Percentiles rank a stretch among this genome's conserved stretches.
Evolutionary conservation across 2,113 vertebrate species (phyloP).

Genomic region (Seriola quinqueradiata): DNA sequence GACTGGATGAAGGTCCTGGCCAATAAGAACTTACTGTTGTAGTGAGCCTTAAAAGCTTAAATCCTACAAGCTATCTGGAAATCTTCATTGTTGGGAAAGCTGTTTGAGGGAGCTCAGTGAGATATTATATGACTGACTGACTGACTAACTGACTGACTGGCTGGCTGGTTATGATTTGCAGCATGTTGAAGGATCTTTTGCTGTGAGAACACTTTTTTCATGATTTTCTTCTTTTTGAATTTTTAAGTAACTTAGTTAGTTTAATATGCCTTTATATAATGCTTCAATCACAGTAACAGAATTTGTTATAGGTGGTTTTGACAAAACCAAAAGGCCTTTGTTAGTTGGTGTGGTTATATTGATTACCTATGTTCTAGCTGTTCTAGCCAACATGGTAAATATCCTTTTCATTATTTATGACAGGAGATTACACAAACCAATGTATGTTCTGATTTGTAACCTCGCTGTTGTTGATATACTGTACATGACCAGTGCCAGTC

Average conservation of each 20-base stretch:
- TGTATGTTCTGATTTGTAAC: slow-evolving; percentile 70
- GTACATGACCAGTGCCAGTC: slow-evolving; percentile 41
- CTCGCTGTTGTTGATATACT: slow-evolving; percentile 64
- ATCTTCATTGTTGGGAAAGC: background rate
- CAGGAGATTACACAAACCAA: slow-evolving; percentile 64
- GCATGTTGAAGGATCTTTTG: background rate
- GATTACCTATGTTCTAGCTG: slow-evolving; percentile 26
- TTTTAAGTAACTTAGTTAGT: background rate
- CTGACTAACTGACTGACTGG: too few species aligned
- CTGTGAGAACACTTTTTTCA: too few species aligned
- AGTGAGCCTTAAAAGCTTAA: background rate
- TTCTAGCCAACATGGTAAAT: slow-evolving; percentile 42
- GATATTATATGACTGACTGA: too few species aligned
- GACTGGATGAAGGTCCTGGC: background rate
- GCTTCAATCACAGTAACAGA: slow-evolving; percentile 34
- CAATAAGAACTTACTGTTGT: background rate
- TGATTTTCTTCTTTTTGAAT: background rate
- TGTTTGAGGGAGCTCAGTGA: background rate
- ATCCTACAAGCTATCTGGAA: background rate
- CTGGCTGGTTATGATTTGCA: too few species aligned
- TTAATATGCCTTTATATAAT: slow-evolving; percentile 49
- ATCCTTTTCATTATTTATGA: slow-evolving; percentile 51
- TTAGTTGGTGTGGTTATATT: slow-evolving; percentile 46
- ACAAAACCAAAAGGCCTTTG: slow-evolving; percentile 35
- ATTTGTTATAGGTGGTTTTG: slow-evolving; percentile 63